Percentiles rank a stretch among this genome's conserved stretches.
These are phyloP conservation scores for Salminus brasiliensis DNA, from an alignment of 2,113 vertebrate genomes.

Conservation along the genomic window DNA sequence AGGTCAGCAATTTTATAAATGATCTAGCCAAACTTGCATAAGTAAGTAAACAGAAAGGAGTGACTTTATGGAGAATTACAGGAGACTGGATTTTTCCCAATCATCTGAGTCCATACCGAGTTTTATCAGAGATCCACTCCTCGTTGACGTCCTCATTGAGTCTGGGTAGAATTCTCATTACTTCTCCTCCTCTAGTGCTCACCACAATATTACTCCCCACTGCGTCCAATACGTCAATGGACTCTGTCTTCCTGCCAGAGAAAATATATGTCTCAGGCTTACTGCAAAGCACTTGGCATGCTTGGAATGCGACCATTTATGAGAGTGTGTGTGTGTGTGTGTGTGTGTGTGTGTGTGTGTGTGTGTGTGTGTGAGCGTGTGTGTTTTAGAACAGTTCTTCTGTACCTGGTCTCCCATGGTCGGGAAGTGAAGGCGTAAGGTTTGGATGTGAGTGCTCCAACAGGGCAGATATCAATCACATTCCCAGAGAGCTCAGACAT, in stretches of 20 bases:
- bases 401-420: conserved; percentile 90
- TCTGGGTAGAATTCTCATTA: conserved; percentile 90
- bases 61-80: background rate
- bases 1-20: background rate
- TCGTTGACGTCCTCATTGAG: conserved; percentile 92
- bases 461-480: conserved; percentile 89
- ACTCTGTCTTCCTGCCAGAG: conserved; percentile 85
- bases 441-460: conserved; percentile 91
- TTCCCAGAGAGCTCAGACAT: conserved; percentile 94
- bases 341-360: background rate
- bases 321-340: background rate
- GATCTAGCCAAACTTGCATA: no score
- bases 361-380: background rate
- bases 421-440: conserved; percentile 94
- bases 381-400: background rate
- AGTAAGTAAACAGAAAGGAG: no score
- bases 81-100: background rate
- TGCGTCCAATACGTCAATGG: conserved; percentile 90
- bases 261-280: background rate
- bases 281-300: background rate
- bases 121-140: conserved; percentile 96
- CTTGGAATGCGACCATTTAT: background rate
- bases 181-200: conserved; percentile 90
- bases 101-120: conserved; percentile 72
- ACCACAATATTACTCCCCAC: conserved; percentile 91